A percentile compares a stretch with the other conserved stretches of the same genome.
phyloP scores from a whole-genome alignment of 2,113 vertebrate species.

The Macquaria ambigua region DNA sequence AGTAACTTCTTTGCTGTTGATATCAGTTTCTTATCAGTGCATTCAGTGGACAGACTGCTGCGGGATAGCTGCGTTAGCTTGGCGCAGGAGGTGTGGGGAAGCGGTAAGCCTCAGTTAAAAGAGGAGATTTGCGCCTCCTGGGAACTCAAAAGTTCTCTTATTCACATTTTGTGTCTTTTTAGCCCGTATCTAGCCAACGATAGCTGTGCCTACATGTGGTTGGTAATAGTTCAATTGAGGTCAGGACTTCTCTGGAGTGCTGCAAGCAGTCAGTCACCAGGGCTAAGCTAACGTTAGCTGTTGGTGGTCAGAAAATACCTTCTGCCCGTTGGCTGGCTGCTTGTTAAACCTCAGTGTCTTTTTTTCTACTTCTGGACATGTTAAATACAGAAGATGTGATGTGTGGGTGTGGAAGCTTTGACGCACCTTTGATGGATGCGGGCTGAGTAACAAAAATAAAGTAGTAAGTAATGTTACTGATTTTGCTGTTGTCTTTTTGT shows the following conservation, averaged over 20 bases:
- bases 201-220: not conserved
- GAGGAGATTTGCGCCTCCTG: no score
- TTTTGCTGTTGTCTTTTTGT: no score
- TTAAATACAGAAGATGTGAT: not conserved
- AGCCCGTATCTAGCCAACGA: not conserved
- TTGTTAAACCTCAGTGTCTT: not conserved
- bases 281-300: not conserved
- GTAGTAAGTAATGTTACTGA: no score
- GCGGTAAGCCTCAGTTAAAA: not conserved
- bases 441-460: not conserved
- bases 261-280: not conserved
- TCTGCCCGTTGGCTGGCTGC: not conserved
- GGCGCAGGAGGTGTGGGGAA: not conserved
- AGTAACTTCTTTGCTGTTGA: not conserved
- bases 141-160: not conserved
- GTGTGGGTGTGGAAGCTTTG: not conserved
- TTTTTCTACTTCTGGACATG: not conserved
- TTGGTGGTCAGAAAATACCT: not conserved
- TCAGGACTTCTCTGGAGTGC: not conserved
- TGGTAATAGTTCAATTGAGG: not conserved
- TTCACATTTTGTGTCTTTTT: not conserved
- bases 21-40: not conserved
- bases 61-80: not conserved
- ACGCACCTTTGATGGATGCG: not conserved
- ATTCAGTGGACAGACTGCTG: not conserved